phyloP scores from a whole-genome alignment of 2,113 vertebrate species.

The Nesogale talazaci region DNA sequence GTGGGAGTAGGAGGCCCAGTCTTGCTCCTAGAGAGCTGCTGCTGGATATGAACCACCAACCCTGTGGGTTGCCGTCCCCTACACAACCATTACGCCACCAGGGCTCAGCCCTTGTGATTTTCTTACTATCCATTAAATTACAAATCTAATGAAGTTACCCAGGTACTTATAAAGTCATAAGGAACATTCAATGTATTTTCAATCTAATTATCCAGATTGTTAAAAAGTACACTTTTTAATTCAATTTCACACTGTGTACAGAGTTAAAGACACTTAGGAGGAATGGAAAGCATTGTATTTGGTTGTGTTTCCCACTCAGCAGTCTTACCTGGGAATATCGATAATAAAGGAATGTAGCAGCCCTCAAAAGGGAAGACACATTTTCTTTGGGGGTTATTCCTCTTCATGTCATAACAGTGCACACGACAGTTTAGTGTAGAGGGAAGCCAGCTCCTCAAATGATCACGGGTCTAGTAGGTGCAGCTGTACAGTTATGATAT shows the following conservation, averaged over 20 bases:
- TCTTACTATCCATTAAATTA: slow-evolving; percentile 5
- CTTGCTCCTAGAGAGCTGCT: no score
- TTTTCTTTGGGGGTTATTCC: not conserved
- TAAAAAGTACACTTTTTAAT: slow-evolving; percentile 49
- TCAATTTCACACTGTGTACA: slow-evolving; percentile 56
- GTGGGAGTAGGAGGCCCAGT: no score
- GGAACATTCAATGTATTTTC: slow-evolving; percentile 41
- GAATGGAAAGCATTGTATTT: slow-evolving; percentile 47
- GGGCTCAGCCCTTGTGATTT: no score
- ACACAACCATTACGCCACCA: no score
- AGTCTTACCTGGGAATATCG: slow-evolving; percentile 23
- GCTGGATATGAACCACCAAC: no score
- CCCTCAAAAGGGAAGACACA: not conserved
- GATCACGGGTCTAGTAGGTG: no score
- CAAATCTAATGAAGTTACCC: slow-evolving; percentile 49
- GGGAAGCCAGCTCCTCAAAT: no score
- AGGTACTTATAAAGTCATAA: slow-evolving; percentile 31
- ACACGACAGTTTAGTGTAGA: not conserved
- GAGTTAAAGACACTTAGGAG: not conserved
- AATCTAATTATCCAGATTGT: slow-evolving; percentile 33
- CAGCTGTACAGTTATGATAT: no score
- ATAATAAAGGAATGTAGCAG: slow-evolving; percentile 12
- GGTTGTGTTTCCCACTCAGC: slow-evolving; percentile 36
- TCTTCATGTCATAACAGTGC: not conserved
- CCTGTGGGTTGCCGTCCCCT: no score